Base-by-base conservation (phyloP, 35 echinoderm and acorn worm genomes). In the Apostichopus californicus region DNA sequence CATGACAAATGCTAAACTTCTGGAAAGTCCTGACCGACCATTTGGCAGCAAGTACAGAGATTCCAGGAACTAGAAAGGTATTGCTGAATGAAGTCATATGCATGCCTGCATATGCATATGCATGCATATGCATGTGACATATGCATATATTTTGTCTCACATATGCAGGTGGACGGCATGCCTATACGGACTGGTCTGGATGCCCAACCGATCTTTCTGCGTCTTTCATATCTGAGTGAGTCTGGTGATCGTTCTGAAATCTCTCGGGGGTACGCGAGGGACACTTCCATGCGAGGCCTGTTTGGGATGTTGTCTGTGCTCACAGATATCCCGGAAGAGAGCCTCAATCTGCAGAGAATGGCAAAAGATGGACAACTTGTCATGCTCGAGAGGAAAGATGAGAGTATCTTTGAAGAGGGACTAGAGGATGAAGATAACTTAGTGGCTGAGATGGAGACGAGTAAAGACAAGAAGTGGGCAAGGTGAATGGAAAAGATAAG, bases 371-470 rank as follows among this genome's bases (percentile, higher is more conserved):
- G 78, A 11, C 34, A 91, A 53, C 56, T 94, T 9, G 23, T 95
- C 55, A 65, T 26, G 20, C 28, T 86, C 8, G 77, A 91, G 7
- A 83, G 90, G 24, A 90, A 90, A 59, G 79, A 57, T 0, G 92
- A 80, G 78, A 90, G 91, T 2, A 59, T 99, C 55, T 17, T 34
- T 7, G 87, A 93, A 57, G 23, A 95, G 13, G 83, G 79, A 9
- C 55, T 99, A 23, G 77, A 28, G 0, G 93, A 99, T 63, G 88
- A 87, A 57, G 97, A 99, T 77, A 92, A 22, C n/a, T 61, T 99
- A 14, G 63, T 94, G 1, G 95, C 95, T 9, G 97, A 99, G 78
- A 78, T 52, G 55, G 56, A 73, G 17, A 20, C 71, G 11, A 7
- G 11, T 20, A 13, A 75, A 22, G 6, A 75, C 6, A n/a, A 75